Percentiles rank a stretch among this genome's conserved stretches.
Evolutionary conservation across 2,113 vertebrate genomes (phyloP).

Genomic region (Condylura cristata): DNA sequence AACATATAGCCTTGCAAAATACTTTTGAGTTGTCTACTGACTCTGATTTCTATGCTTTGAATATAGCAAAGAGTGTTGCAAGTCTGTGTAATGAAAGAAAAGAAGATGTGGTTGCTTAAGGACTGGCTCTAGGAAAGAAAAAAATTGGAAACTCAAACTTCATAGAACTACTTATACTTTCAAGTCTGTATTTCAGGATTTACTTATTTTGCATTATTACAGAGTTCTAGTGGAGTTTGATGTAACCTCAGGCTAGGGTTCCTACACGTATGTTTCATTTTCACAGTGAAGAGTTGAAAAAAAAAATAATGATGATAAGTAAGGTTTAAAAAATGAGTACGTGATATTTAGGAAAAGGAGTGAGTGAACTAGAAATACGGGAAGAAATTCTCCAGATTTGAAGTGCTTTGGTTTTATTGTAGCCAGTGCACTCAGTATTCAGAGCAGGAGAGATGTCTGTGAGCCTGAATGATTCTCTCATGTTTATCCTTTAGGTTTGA

Average conservation of each 20-base stretch:
- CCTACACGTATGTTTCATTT: not conserved
- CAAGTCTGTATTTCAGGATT: not conserved
- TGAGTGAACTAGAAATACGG: not conserved
- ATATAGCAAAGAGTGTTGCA: not conserved
- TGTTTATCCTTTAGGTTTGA: conserved; percentile 43
- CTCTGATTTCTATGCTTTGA: conserved; percentile 5
- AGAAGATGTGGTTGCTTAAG: not conserved
- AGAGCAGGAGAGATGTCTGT: not conserved
- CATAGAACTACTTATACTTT: not conserved
- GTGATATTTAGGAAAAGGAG: not conserved
- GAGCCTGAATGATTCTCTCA: conserved; percentile 14
- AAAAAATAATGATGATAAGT: not conserved
- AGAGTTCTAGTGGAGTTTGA: not conserved
- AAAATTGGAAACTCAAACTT: conserved; percentile 18
- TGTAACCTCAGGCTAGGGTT: not conserved
- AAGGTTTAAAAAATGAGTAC: not conserved
- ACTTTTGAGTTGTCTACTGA: not conserved
- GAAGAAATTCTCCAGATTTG: not conserved
- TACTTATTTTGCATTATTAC: conserved; percentile 10
- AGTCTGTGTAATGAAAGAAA: conserved; percentile 23
- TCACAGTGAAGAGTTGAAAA: not conserved
- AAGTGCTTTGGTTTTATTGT: not conserved
- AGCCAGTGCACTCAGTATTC: not conserved
- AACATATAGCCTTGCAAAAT: not conserved
- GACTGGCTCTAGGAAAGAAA: not conserved